Evolutionary conservation across 37 sponge, comb jelly and placozoan genomes (phyloP), one percentile per base, ranked within the genome.

Genomic region (Petrosia ficiformis): DNA sequence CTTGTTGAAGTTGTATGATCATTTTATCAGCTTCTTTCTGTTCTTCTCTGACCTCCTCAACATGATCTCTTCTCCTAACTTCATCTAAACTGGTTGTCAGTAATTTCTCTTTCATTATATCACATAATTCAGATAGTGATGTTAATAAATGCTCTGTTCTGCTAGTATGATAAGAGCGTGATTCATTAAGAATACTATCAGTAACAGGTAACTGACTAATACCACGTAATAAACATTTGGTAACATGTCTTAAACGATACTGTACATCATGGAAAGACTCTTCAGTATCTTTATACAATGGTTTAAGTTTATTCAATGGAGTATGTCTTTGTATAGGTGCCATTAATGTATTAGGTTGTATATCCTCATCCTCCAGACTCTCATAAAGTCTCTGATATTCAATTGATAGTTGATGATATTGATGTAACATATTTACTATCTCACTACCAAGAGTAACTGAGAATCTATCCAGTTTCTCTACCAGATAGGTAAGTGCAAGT

Each of bases 41-140:
- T 52, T 85, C 77, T 58, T 87, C 65, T 4, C 67, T 44, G 40
- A 97, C 76, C 42, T 74, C 35, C 14, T 64, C 54, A 4, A 97
- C 60, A 34, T 85, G 76, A 42, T 83, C 66, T 10, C 74, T 64
- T 59, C 85, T 75, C 11, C 76, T 90, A 38, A 77, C 82, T 68
- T 91, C 95, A 67, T 97, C 97, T 68, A 75, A 60, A 25, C 80
- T 52, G 2, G 94, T 88, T 6, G 94, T 97, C 11, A 90, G 86
- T 25, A 97, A 79, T 43, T 59, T 80, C 82, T 93, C 89, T 68
- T 85, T 71, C 58, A 79, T 42, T n/a, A 91, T 61, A 21, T 40
- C 39, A 2, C 77, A 34, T 61, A 89, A 77, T 57, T 72, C 78
- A 56, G 54, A 67, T 35, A 77, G 35, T 40, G 76, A 43, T 4